phyloP scores from a whole-genome alignment of 2,888 invertebrate genomes.

The Blomia tropicalis region DNA sequence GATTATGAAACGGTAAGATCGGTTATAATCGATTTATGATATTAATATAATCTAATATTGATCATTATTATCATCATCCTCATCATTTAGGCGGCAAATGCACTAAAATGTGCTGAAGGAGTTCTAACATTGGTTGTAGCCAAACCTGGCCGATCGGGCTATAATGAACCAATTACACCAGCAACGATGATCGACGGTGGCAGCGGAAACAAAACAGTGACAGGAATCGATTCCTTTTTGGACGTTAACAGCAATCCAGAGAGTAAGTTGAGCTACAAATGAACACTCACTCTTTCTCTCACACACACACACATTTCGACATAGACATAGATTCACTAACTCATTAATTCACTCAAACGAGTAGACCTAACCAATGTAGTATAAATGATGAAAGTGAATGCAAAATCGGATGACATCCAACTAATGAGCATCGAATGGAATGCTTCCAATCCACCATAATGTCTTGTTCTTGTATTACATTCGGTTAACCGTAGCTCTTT shows the following conservation, averaged over 20 bases:
- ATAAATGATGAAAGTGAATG: too few relatives aligned
- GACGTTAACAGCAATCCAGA: slow-evolving; percentile 7
- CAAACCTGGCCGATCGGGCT: slow-evolving; percentile 25
- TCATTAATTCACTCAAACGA: too few relatives aligned
- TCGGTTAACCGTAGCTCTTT: background rate
- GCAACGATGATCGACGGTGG: background rate
- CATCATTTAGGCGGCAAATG: slow-evolving; percentile 53
- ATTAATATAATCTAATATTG: too few relatives aligned
- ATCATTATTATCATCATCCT: background rate
- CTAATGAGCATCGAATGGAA: too few relatives aligned
- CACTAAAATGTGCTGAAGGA: slow-evolving; percentile 70
- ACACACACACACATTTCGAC: too few relatives aligned
- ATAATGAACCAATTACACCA: slow-evolving; percentile 6
- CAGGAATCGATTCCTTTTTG: background rate
- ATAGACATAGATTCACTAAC: too few relatives aligned
- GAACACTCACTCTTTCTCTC: too few relatives aligned
- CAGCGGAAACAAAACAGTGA: background rate
- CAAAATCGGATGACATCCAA: too few relatives aligned
- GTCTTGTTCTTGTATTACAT: background rate
- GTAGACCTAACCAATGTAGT: too few relatives aligned
- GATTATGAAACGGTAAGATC: slow-evolving; percentile 49
- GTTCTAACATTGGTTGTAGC: slow-evolving; percentile 28
- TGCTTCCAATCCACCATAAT: too few relatives aligned
- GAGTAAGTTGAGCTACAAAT: background rate
- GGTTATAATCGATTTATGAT: background rate